phyloP scores from a whole-genome alignment of 2,113 vertebrate genomes.

The Melanostigma gelatinosum region DNA sequence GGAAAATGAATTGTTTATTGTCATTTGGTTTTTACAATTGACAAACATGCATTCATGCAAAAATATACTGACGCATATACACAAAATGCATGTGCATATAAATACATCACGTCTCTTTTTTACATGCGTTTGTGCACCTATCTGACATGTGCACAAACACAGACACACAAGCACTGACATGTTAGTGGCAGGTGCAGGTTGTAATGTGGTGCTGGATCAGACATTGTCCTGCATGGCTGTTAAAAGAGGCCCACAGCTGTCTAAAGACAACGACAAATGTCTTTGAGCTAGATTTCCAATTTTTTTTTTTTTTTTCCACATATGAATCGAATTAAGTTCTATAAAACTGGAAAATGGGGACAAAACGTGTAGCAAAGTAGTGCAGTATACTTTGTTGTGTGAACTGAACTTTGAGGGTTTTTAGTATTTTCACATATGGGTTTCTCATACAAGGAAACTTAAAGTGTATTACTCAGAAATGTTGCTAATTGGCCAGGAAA shows the following conservation, averaged over 20 bases:
- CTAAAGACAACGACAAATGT: neutral
- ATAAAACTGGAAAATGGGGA: neutral
- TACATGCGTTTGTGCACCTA: neutral
- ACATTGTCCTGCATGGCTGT: constrained; percentile 13
- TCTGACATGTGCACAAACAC: neutral
- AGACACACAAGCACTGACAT: neutral
- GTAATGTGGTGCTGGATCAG: constrained; percentile 6
- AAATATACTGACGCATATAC: neutral
- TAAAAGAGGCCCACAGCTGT: constrained; percentile 1
- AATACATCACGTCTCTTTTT: neutral
- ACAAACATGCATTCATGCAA: neutral
- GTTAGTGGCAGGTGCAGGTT: constrained; percentile 15
- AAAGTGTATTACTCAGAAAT: neutral
- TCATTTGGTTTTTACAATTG: neutral
- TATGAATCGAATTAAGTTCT: neutral
- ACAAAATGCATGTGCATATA: neutral
- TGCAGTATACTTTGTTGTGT: neutral
- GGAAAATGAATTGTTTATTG: neutral
- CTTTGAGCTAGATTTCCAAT: neutral
- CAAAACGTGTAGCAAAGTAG: neutral
- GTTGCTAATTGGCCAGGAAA: neutral
- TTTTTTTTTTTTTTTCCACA: neutral
- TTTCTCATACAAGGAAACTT: neutral
- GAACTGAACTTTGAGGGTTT: neutral
- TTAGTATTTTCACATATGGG: neutral